Percentiles rank a stretch among this genome's conserved stretches.
Evolutionary conservation across 2,888 invertebrate genomes (phyloP).

Genomic region (Macaria liturata): DNA sequence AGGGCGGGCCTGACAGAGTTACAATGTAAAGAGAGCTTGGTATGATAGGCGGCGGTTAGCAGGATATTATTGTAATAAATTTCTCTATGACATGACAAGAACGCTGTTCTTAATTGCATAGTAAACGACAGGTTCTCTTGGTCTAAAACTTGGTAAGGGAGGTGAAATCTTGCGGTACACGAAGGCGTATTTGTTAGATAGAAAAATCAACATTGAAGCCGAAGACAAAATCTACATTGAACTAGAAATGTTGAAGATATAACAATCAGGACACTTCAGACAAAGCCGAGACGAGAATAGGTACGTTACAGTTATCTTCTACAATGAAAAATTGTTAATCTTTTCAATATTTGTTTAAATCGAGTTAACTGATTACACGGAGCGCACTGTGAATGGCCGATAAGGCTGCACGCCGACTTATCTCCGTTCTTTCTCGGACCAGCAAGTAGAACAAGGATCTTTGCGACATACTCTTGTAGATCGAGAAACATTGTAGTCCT

Average conservation of each 20-base stretch:
- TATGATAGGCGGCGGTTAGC: conserved; percentile 1
- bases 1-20: conserved; percentile 22
- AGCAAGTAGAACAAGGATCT: conserved; percentile 27
- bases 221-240: too few relatives aligned
- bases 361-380: conserved; percentile 32
- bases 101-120: conserved; percentile 1
- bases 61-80: conserved; percentile 1
- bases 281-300: too few relatives aligned
- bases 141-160: too few relatives aligned
- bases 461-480: conserved; percentile 16
- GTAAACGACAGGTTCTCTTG: too few relatives aligned
- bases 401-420: conserved; percentile 30
- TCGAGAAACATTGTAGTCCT: neutral
- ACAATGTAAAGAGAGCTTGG: conserved; percentile 12
- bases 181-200: too few relatives aligned
- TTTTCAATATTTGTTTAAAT: conserved; percentile 24
- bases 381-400: conserved; percentile 34
- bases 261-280: too few relatives aligned
- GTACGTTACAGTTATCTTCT: too few relatives aligned
- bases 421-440: conserved; percentile 24
- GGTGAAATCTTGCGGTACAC: too few relatives aligned
- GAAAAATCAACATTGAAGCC: too few relatives aligned
- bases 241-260: too few relatives aligned
- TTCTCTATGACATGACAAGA: neutral
- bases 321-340: conserved; percentile 14